Percentiles rank a stretch among this genome's conserved stretches.
Evolutionary conservation across 2,797 vertebrate genomes (phyloP).

Genomic region (Eulemur albifrons): DNA sequence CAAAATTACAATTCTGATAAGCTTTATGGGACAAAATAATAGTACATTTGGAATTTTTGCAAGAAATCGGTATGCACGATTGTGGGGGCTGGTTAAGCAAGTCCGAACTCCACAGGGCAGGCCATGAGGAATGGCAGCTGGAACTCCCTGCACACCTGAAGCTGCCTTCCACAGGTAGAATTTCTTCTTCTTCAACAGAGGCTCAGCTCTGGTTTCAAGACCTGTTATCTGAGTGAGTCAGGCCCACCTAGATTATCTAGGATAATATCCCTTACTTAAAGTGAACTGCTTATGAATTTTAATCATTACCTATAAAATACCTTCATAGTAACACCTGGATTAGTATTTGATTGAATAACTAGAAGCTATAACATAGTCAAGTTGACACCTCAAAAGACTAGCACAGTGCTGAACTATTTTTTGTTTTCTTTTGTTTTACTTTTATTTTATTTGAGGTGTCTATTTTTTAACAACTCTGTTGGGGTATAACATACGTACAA

Average conservation of each 20-base stretch:
- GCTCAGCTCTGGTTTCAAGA: not conserved
- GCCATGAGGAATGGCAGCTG: fast-evolving
- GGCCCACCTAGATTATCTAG: not conserved
- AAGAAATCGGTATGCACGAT: not conserved
- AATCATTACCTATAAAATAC: not conserved
- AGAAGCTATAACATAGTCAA: not conserved
- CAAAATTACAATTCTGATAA: not conserved
- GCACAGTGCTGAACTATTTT: not conserved
- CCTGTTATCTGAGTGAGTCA: not conserved
- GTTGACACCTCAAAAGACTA: not conserved
- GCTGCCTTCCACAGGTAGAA: not conserved
- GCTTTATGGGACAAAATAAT: not conserved
- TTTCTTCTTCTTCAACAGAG: not conserved
- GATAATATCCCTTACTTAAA: not conserved
- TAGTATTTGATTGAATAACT: not conserved
- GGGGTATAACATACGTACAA: not conserved
- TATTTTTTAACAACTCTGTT: not conserved
- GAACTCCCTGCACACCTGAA: fast-evolving
- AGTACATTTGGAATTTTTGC: not conserved
- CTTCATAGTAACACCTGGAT: not conserved
- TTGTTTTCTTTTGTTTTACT: not conserved
- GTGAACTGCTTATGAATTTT: not conserved
- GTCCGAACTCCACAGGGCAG: not conserved
- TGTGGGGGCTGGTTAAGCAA: not conserved
- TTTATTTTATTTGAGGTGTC: not conserved